Percentiles rank a stretch among this genome's conserved stretches.
Conservation (phyloP, 30 jellyfish, hydroid and myxozoan species). For the Sanderia malayensis region DNA sequence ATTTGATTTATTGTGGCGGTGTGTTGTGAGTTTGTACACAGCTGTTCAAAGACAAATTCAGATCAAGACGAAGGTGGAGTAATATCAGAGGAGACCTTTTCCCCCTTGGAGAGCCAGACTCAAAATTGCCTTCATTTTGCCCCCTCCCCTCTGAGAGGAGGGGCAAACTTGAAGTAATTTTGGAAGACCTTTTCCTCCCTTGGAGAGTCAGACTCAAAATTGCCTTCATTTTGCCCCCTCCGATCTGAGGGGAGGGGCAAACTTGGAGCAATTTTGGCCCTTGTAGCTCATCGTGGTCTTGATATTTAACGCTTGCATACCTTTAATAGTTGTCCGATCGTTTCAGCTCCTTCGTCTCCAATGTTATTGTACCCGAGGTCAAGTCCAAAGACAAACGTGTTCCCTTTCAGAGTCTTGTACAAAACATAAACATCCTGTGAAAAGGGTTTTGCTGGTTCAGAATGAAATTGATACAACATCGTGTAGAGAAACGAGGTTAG, state of each 20-base stretch:
- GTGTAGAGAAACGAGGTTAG: neutral
- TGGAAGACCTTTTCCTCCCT: too few relatives aligned
- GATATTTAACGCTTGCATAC: constrained; percentile 12
- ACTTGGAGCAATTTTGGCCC: neutral
- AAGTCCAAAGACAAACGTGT: constrained; percentile 80
- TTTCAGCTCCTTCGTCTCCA: constrained; percentile 81
- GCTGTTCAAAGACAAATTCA: too few relatives aligned
- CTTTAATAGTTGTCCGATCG: constrained; percentile 59
- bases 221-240: neutral
- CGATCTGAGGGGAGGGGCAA: neutral
- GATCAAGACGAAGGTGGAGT: too few relatives aligned
- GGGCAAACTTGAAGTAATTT: too few relatives aligned
- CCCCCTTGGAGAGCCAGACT: too few relatives aligned
- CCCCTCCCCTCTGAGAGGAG: neutral
- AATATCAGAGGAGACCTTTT: too few relatives aligned
- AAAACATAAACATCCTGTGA: constrained; percentile 71
- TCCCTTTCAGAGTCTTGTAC: constrained; percentile 40
- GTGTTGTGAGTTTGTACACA: too few relatives aligned
- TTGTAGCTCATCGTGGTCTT: neutral
- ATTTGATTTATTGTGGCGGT: too few relatives aligned
- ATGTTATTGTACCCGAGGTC: constrained; percentile 79
- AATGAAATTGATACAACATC: too few relatives aligned
- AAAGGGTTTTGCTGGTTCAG: neutral
- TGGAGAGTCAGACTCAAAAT: too few relatives aligned
- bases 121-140: neutral